Percentiles rank a stretch among this genome's conserved stretches.
These are phyloP conservation scores for Fulica atra DNA, from an alignment of 2,113 vertebrate species.

Conservation along the genomic window DNA sequence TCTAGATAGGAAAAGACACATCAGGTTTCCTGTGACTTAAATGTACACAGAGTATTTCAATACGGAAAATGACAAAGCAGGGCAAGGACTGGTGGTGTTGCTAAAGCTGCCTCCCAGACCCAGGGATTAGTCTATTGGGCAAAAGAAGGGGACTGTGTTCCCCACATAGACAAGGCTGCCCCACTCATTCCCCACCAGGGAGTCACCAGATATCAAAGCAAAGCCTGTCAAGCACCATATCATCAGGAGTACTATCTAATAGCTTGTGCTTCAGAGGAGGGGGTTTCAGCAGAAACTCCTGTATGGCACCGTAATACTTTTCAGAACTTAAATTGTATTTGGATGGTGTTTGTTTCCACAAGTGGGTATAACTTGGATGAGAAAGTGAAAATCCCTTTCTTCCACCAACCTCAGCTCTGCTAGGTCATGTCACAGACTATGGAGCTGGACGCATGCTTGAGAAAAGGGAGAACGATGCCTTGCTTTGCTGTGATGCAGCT, in stretches of 20 bases:
- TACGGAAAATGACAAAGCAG: not conserved
- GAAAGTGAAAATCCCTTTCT: not conserved
- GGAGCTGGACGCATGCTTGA: not conserved
- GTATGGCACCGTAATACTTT: rapidly evolving
- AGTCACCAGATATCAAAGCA: not conserved
- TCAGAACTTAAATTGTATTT: not conserved
- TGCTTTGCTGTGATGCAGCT: not conserved
- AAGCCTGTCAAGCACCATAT: not conserved
- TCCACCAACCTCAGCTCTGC: not conserved
- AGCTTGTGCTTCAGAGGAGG: not conserved
- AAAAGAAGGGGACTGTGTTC: not conserved
- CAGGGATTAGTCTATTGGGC: too few species aligned
- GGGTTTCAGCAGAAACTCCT: not conserved
- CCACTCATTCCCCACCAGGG: not conserved
- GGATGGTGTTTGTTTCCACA: not conserved
- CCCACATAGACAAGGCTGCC: not conserved
- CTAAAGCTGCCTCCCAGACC: not conserved
- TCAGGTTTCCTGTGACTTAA: not conserved
- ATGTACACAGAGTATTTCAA: not conserved
- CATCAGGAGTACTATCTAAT: not conserved
- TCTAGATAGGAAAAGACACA: not conserved
- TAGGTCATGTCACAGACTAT: not conserved
- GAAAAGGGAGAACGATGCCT: not conserved
- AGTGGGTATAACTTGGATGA: not conserved
- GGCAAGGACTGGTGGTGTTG: not conserved